Conservation (phyloP, 2,888 invertebrate species). For the Colostygia pectinataria region DNA sequence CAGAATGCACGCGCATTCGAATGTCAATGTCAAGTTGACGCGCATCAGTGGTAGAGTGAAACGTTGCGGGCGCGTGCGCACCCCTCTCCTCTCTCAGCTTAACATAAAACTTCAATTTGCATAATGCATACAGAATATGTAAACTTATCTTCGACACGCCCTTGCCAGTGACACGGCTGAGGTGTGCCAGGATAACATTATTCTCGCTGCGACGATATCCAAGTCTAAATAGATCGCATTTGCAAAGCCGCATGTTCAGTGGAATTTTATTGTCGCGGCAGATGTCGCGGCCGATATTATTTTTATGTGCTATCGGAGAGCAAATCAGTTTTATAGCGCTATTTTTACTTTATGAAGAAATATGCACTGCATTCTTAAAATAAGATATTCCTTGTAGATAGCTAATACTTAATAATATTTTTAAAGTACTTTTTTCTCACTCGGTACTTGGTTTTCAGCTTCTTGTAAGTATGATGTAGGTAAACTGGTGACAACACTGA, state of each 20-base stretch:
- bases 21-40: conserved; percentile 50
- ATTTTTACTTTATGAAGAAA: conserved; percentile 29
- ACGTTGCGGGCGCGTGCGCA: conserved; percentile 48
- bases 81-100: conserved; percentile 49
- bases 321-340: conserved; percentile 27
- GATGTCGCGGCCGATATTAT: conserved; percentile 48
- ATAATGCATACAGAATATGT: conserved; percentile 82
- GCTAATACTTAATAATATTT: too few relatives aligned
- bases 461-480: conserved; percentile 40
- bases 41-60: conserved; percentile 56
- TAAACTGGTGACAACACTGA: conserved; percentile 46
- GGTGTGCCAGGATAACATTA: conserved; percentile 80
- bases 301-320: conserved; percentile 32
- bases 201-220: conserved; percentile 72
- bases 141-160: conserved; percentile 80
- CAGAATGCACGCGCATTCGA: conserved; percentile 38
- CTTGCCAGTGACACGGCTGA: conserved; percentile 75
- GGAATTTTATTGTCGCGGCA: conserved; percentile 56
- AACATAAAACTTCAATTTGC: conserved; percentile 81
- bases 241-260: conserved; percentile 61
- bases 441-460: too few relatives aligned
- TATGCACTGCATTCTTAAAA: conserved; percentile 19
- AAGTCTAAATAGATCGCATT: conserved; percentile 76
- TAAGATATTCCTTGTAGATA: conserved; percentile 1
- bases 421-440: too few relatives aligned